Conservation (phyloP, 2,797 vertebrate species). For the Scolopax bukidnonensis region DNA sequence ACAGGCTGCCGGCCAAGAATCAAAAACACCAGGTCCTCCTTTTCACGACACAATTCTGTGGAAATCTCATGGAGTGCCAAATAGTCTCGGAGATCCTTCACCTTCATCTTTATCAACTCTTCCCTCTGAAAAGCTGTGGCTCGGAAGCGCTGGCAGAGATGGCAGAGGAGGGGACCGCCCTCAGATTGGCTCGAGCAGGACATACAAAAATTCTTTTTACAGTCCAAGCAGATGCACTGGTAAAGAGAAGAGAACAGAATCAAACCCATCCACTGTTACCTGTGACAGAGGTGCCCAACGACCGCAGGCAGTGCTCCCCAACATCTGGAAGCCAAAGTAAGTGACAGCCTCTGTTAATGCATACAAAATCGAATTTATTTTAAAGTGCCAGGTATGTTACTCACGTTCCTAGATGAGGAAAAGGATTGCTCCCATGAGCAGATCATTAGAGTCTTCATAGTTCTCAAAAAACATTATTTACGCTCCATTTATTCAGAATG, state of each 20-base stretch:
- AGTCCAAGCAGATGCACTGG: constrained; percentile 82
- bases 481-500: not conserved
- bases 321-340: not conserved
- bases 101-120: constrained; percentile 84
- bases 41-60: constrained; percentile 92
- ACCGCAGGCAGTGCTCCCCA: accelerated
- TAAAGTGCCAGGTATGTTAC: not conserved
- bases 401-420: not conserved
- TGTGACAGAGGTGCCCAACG: accelerated
- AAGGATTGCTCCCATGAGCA: not conserved
- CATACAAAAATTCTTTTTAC: constrained; percentile 79
- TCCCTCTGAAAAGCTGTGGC: constrained; percentile 80
- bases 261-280: not conserved
- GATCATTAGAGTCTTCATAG: not conserved
- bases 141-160: constrained; percentile 78
- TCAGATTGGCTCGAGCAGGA: constrained; percentile 73
- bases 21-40: constrained; percentile 94
- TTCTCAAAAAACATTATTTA: not conserved
- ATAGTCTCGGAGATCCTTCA: constrained; percentile 96
- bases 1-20: constrained; percentile 87
- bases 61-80: constrained; percentile 90
- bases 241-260: constrained; percentile 1
- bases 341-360: not conserved
- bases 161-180: constrained; percentile 76
- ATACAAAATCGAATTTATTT: not conserved